phyloP scores from a whole-genome alignment of 2,113 vertebrate species.

The Acrocephalus kingi region DNA sequence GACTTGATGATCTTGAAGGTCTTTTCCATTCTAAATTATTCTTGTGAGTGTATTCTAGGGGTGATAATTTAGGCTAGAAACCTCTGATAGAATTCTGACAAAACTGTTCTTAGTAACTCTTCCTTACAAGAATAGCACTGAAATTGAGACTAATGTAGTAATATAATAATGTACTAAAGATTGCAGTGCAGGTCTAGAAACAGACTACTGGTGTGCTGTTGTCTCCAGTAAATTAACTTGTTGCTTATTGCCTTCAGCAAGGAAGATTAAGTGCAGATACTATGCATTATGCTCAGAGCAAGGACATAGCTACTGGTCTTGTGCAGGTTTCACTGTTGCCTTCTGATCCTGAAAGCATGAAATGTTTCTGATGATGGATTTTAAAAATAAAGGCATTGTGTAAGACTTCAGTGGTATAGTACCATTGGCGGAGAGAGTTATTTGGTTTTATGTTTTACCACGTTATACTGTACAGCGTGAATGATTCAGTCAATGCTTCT shows the following conservation, averaged over 20 bases:
- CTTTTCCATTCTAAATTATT: neutral
- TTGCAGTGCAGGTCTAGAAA: neutral
- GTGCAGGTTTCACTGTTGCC: neutral
- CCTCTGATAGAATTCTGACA: neutral
- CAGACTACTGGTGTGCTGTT: neutral
- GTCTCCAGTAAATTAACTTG: neutral
- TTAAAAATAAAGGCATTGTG: neutral
- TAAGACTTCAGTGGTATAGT: neutral
- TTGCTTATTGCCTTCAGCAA: neutral
- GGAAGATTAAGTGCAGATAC: neutral
- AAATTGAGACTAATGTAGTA: neutral
- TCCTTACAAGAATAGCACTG: neutral
- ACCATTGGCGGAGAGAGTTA: neutral
- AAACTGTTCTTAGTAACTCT: neutral
- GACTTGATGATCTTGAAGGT: neutral
- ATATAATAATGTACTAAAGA: neutral
- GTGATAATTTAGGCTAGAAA: neutral
- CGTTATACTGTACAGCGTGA: rapidly evolving
- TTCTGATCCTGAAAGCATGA: neutral
- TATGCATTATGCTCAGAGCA: neutral
- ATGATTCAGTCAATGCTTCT: neutral
- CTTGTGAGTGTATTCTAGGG: neutral
- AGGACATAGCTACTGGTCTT: neutral
- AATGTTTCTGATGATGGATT: neutral
- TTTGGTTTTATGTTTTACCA: neutral